phyloP scores from a whole-genome alignment of 2,888 invertebrate species.

The Dryococelus australis region DNA sequence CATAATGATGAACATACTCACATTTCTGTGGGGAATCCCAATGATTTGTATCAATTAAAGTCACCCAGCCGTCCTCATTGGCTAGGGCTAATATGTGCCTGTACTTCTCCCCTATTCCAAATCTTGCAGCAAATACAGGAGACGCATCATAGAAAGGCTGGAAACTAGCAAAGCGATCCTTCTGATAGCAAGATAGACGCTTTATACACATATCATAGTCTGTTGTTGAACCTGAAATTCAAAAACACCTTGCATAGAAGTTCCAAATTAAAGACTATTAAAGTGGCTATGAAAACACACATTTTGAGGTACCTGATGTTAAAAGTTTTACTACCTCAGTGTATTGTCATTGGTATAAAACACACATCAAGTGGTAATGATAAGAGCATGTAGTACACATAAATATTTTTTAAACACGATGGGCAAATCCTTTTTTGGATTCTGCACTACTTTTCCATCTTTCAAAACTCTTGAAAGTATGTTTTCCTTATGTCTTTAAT shows the following conservation, averaged over 20 bases:
- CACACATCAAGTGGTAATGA: neutral
- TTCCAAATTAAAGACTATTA: neutral
- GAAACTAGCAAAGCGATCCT: conserved; percentile 73
- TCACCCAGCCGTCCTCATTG: conserved; percentile 83
- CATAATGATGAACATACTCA: neutral
- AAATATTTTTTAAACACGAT: too few relatives aligned
- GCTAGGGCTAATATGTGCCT: conserved; percentile 81
- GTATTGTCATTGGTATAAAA: neutral
- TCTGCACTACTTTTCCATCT: too few relatives aligned
- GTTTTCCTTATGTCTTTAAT: too few relatives aligned
- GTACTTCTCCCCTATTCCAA: conserved; percentile 70
- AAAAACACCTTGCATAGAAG: neutral
- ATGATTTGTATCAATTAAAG: conserved; percentile 59
- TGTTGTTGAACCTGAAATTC: conserved; percentile 11
- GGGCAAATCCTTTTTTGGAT: too few relatives aligned
- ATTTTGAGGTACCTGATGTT: neutral
- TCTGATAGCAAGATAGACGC: conserved; percentile 68
- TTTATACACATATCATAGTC: conserved; percentile 69
- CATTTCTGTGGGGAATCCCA: neutral
- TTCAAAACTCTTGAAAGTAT: too few relatives aligned
- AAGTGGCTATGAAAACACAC: neutral
- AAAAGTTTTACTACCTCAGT: neutral
- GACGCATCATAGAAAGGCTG: conserved; percentile 63
- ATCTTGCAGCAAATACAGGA: conserved; percentile 83
- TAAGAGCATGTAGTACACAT: too few relatives aligned